Base-by-base conservation (phyloP, 1,140 invertebrate genomes). In the Bombus pascuorum region DNA sequence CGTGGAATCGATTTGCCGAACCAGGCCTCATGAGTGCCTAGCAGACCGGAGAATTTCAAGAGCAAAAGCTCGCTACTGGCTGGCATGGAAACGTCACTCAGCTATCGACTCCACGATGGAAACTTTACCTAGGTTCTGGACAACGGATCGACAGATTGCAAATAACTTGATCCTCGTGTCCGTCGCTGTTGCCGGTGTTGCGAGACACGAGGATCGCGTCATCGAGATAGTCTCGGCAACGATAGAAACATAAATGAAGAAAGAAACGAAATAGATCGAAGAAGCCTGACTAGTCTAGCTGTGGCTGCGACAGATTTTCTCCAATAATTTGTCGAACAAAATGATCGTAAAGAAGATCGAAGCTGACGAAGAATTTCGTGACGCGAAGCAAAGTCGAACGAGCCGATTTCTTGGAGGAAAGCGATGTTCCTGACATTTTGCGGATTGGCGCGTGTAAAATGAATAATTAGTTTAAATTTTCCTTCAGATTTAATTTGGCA, bases 31-130 rank as follows among this genome's bases (percentile, higher is more conserved):
- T 68, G 39, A 68, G 42, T 70, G 72, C 65, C 80, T 74, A 57
- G 70, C 13, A 86, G 44, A 83, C 73, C 77, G 77, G 91, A 93
- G 91, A 91, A 93, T 92, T 87, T 91, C 86, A 93, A 93, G 91
- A 94, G 93, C 92, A 93, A 87, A 93, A 90, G 94, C 93, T 95
- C 93, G 94, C 92, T 85, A 93, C 89, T 94, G 91, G 92, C 93
- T 94, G 92, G 94, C 94, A 95, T 94, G 94, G 94, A 95, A 92
- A 91, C 93, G 91, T 95, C 94, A 92, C 92, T 95, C 95, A 95
- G 92, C 94, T 94, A 95, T 93, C 90, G 94, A 95, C 95, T 95
- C 94, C 94, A 89, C 94, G 92, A 81, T 65, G 78, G 90, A 84
- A 91, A 86, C 42, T 86, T 87, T 70, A 86, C 42, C 8, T 47